These are phyloP conservation scores for Ormia ochracea DNA, from an alignment of 2,888 invertebrate genomes.

Conservation along the genomic window DNA sequence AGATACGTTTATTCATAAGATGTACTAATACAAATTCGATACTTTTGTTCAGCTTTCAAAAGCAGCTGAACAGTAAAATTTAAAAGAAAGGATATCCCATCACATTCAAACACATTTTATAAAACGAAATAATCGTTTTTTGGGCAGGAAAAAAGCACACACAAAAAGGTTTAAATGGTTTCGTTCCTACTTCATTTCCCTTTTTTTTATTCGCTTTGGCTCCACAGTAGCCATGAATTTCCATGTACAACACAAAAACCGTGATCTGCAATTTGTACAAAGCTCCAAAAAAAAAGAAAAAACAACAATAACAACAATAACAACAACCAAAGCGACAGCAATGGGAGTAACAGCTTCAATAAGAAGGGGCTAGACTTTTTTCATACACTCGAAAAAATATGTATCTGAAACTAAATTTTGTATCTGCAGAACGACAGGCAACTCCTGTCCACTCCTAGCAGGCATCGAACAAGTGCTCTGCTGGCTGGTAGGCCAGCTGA, in stretches of 20 bases:
- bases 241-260: slow-evolving; percentile 77
- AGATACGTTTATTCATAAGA: slow-evolving; percentile 45
- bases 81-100: slow-evolving; percentile 45
- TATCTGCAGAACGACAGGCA: no score
- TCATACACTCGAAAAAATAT: slow-evolving; percentile 15
- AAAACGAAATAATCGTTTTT: slow-evolving; percentile 60
- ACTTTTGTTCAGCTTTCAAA: slow-evolving; percentile 56
- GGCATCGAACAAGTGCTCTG: no score
- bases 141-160: slow-evolving; percentile 29
- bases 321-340: slow-evolving; percentile 31
- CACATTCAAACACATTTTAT: slow-evolving; percentile 53
- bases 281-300: slow-evolving; percentile 42
- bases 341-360: slow-evolving; percentile 43
- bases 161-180: slow-evolving; percentile 52
- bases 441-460: no score
- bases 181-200: slow-evolving; percentile 26
- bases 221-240: slow-evolving; percentile 76
- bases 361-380: slow-evolving; percentile 22
- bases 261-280: slow-evolving; percentile 77
- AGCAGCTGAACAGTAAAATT: slow-evolving; percentile 26
- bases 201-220: slow-evolving; percentile 53
- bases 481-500: no score
- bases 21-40: slow-evolving; percentile 62
- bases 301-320: slow-evolving; percentile 42
- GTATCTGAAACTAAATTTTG: no score